phyloP scores from a whole-genome alignment of 2,888 invertebrate genomes.

The Metallyticus violacea region DNA sequence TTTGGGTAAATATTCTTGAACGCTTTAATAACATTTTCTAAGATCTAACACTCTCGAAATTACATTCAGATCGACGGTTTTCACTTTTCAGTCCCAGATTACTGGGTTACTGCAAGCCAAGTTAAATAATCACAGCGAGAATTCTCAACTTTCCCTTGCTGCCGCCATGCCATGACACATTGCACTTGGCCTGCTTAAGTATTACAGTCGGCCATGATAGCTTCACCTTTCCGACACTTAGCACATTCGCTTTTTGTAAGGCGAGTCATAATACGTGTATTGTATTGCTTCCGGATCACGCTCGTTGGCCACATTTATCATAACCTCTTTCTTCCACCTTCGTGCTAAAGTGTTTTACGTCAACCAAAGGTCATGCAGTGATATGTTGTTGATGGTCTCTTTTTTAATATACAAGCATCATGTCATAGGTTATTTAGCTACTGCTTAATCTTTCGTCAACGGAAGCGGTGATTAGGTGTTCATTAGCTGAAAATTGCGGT shows the following conservation, averaged over 20 bases:
- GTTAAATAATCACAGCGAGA: not conserved
- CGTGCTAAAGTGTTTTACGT: too few species aligned
- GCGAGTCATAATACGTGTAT: not conserved
- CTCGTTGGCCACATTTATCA: not conserved
- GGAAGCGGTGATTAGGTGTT: too few species aligned
- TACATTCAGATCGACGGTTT: not conserved
- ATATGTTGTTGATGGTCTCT: not conserved
- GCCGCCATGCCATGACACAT: not conserved
- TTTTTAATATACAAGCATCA: too few species aligned
- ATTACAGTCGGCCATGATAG: not conserved
- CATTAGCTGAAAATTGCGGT: too few species aligned
- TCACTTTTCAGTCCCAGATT: not conserved
- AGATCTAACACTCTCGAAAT: not conserved
- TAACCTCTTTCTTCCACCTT: not conserved
- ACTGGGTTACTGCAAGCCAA: not conserved
- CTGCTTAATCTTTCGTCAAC: too few species aligned
- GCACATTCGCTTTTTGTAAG: too few species aligned
- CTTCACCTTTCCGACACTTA: not conserved
- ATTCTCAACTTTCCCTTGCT: not conserved
- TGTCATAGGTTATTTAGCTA: too few species aligned
- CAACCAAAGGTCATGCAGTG: not conserved
- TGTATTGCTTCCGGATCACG: not conserved
- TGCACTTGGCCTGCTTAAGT: not conserved
- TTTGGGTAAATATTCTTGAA: too few species aligned
- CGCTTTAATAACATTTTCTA: too few species aligned